A percentile compares a stretch with the other conserved stretches of the same genome.
Conservation (phyloP, 2,113 vertebrate genomes). For the Artemisiospiza belli region DNA sequence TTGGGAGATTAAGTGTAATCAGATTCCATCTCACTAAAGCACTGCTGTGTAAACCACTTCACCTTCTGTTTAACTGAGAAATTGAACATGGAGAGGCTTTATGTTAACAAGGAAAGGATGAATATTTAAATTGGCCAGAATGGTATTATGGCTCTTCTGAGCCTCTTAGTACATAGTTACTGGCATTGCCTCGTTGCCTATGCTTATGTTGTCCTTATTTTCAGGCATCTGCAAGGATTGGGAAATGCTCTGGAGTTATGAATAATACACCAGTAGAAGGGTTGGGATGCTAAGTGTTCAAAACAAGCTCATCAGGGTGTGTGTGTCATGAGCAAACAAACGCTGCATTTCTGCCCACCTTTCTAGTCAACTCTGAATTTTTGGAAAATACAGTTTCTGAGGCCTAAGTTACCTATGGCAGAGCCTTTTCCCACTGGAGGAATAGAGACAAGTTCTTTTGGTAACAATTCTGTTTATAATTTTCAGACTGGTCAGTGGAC, state of each 20-base stretch:
- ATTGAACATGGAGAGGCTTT: conserved; percentile 24
- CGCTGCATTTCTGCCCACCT: neutral
- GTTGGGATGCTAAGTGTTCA: neutral
- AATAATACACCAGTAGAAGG: neutral
- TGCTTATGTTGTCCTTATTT: neutral
- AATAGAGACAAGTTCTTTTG: neutral
- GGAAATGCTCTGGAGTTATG: neutral
- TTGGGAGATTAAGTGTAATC: conserved; percentile 42
- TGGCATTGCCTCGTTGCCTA: neutral
- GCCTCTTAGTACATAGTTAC: neutral
- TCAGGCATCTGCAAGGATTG: neutral
- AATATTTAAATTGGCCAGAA: conserved; percentile 56
- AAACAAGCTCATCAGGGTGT: neutral
- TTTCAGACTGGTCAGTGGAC: neutral
- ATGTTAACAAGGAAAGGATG: conserved; percentile 49
- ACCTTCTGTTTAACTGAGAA: conserved; percentile 44
- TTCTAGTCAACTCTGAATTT: neutral
- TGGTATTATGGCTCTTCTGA: conserved; percentile 9
- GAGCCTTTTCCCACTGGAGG: neutral
- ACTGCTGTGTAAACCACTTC: conserved; percentile 43
- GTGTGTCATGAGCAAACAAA: neutral
- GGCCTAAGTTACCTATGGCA: neutral
- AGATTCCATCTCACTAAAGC: conserved; percentile 23
- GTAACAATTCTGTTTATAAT: neutral
- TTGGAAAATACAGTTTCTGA: neutral